Conservation (phyloP, 2,888 invertebrate genomes). For the Phragmatobia fuliginosa region DNA sequence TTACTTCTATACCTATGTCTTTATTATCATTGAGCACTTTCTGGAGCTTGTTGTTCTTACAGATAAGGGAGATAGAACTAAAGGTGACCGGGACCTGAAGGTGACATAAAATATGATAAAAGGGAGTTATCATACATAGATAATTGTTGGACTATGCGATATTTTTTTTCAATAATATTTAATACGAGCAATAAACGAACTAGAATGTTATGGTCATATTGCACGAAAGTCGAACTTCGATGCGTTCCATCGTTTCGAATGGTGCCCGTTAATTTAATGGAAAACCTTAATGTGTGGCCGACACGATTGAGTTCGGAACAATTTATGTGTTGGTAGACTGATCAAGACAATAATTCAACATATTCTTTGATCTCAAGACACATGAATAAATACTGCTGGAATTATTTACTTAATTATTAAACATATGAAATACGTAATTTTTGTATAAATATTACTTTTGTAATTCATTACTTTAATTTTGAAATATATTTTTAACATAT, state of each 20-base stretch:
- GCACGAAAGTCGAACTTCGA: conserved; percentile 68
- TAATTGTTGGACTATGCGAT: conserved; percentile 58
- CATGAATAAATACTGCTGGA: conserved; percentile 29
- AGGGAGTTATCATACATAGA: conserved; percentile 47
- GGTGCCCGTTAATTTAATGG: conserved; percentile 77
- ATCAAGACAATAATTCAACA: conserved; percentile 33
- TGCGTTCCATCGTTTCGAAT: conserved; percentile 57
- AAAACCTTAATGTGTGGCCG: conserved; percentile 75
- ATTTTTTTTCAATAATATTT: conserved; percentile 64
- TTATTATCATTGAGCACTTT: conserved; percentile 53
- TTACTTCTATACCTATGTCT: conserved; percentile 57
- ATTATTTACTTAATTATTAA: background rate
- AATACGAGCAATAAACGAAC: conserved; percentile 69
- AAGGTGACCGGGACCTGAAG: conserved; percentile 39
- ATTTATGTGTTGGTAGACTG: conserved; percentile 50
- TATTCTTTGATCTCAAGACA: conserved; percentile 29
- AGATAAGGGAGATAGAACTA: conserved; percentile 40
- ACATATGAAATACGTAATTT: background rate
- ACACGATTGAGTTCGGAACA: conserved; percentile 67
- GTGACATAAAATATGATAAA: conserved; percentile 30
- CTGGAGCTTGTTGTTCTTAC: conserved; percentile 37
- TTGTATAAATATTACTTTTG: background rate
- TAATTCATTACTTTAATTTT: background rate
- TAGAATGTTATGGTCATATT: conserved; percentile 71
- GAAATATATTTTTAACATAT: background rate